Percentiles rank a stretch among this genome's conserved stretches.
Evolutionary conservation across 2,113 vertebrate species (phyloP).

Genomic region (Diglossa brunneiventris): DNA sequence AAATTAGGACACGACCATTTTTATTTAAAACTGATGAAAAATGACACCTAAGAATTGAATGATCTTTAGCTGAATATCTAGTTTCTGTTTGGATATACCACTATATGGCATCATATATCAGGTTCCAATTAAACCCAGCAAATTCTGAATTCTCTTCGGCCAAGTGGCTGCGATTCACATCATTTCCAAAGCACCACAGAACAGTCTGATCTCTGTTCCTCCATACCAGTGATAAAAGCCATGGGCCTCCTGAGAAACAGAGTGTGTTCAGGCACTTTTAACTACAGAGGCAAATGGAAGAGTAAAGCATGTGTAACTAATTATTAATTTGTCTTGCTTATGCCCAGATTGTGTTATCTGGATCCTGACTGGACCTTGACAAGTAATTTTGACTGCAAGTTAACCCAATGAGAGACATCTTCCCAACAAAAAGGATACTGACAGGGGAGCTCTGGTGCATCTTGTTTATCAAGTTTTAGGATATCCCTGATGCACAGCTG

Average conservation of each 20-base stretch:
- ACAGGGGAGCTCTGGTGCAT: neutral
- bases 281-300: neutral
- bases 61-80: neutral
- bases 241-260: neutral
- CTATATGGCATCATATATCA: rapidly evolving
- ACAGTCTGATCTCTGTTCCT: neutral
- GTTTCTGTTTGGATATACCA: neutral
- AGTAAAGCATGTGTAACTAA: neutral
- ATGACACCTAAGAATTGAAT: neutral
- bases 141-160: neutral
- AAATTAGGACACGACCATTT: neutral
- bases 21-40: neutral
- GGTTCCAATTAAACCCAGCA: neutral
- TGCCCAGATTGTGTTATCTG: neutral
- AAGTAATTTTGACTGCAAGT: neutral
- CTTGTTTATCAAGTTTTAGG: neutral
- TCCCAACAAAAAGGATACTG: neutral
- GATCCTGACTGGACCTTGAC: neutral
- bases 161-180: neutral
- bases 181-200: neutral
- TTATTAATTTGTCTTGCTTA: neutral
- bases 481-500: neutral
- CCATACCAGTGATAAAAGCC: neutral
- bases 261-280: neutral
- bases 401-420: neutral